Conservation (phyloP, 2,113 vertebrate genomes). For the Aegithalos caudatus region DNA sequence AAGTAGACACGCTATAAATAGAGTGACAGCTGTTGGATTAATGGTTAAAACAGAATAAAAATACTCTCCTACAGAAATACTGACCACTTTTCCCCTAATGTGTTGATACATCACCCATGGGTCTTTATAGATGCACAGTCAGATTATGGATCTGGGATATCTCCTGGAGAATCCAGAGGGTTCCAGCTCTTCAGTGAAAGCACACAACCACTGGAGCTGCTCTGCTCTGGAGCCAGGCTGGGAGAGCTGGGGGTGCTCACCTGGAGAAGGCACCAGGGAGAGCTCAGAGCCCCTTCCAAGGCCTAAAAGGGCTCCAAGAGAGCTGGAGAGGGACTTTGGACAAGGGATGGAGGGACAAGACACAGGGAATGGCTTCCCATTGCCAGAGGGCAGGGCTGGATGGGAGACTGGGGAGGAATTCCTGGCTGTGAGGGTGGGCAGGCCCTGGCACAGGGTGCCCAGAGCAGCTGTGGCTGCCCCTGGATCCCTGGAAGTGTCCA, state of each 20-base stretch:
- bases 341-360: not conserved
- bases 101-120: not conserved
- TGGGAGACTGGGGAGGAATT: not conserved
- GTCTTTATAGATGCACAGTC: not conserved
- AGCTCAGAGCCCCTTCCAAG: rapidly evolving
- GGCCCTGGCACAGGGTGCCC: not conserved
- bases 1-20: not conserved
- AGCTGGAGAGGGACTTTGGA: rapidly evolving
- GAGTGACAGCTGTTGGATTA: not conserved
- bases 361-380: not conserved
- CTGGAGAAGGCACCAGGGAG: not conserved
- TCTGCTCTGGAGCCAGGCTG: not conserved
- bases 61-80: not conserved
- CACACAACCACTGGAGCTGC: not conserved
- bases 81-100: not conserved
- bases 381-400: rapidly evolving
- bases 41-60: not conserved
- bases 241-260: not conserved
- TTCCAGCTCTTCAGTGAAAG: not conserved
- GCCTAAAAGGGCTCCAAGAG: not conserved
- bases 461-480: not conserved
- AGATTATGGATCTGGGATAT: not conserved
- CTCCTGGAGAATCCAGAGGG: not conserved
- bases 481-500: not conserved
- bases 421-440: rapidly evolving